Percentiles rank a stretch among this genome's conserved stretches.
These are phyloP conservation scores for Drosophila arizonae DNA, from an alignment of 1,140 invertebrate genomes.

Conservation along the genomic window DNA sequence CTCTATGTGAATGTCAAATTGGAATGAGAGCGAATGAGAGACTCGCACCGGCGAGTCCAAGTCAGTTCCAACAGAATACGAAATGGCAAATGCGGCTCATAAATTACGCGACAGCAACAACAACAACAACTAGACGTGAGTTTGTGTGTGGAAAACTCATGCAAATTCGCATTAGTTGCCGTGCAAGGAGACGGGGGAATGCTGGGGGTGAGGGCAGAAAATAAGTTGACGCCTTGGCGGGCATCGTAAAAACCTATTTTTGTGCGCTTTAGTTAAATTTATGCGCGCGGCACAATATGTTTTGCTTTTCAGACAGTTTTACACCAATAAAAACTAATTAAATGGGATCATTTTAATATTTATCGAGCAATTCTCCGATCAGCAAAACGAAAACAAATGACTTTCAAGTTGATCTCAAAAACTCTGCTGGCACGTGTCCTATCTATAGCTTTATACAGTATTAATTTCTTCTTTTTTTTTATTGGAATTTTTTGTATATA, in stretches of 20 bases:
- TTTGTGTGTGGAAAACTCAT: constrained; percentile 30
- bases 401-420: constrained; percentile 37
- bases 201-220: constrained; percentile 10
- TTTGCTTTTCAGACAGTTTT: constrained; percentile 67
- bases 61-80: constrained; percentile 42
- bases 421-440: constrained; percentile 14
- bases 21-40: too few species aligned
- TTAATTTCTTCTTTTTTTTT: too few species aligned
- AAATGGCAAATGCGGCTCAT: constrained; percentile 66
- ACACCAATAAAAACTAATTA: constrained; percentile 73
- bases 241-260: constrained; percentile 77
- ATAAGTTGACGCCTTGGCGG: constrained; percentile 39
- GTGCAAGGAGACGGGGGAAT: background rate
- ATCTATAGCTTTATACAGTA: background rate
- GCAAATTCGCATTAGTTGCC: constrained; percentile 15
- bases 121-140: constrained; percentile 14
- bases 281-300: constrained; percentile 73
- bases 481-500: background rate
- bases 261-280: constrained; percentile 65
- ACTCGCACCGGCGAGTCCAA: background rate
- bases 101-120: constrained; percentile 53
- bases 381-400: constrained; percentile 12
- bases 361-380: constrained; percentile 52
- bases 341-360: constrained; percentile 63
- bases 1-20: background rate